Base-by-base conservation (phyloP, 2,113 vertebrate genomes). In the Oncorhynchus masou region DNA sequence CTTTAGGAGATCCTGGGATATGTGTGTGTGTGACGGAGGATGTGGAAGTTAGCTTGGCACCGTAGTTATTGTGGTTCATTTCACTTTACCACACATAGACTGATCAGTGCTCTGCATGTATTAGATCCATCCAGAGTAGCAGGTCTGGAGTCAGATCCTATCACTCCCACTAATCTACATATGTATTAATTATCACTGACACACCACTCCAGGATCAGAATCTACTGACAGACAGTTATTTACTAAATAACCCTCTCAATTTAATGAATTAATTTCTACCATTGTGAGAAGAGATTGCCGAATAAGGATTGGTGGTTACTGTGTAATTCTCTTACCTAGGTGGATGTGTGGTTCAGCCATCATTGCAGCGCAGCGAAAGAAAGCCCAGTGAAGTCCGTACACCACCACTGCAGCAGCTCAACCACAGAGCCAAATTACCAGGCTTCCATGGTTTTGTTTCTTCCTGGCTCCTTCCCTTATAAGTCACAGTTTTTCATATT, bases 401-500 rank as follows among this genome's bases (percentile, higher is more conserved):
- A 31, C 5, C 66, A 29, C 27, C 39, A 12, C 20, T 24, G 24
- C 8, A 66, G 64, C 25, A 13, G 24, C 24, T 16, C 20, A 6
- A 16, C 64, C 3, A 66, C 1, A 45, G 12, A 13, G 27, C 11
- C 29, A 39, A 29, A 31, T 68, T 31, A 34, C 15, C 59, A 31
- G 66, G 66, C 12, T 64, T 24, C 22, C 22, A 16, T 15, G 25
- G 1, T 31, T 70, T 13, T 13, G 16, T 20, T 27, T 16, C 39
- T 22, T 34, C 22, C 29, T 24, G 4, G 16, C 7, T 27, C 27
- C 68, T 22, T 34, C 22, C 66, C 27, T n/a, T 34, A 13, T 9
- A 70, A 34, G 11, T 70, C 68, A 3, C 7, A 48, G 68, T 86
- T 86, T 90, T 90, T 90, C 85, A 92, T 91, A 86, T 91, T 84